Evolutionary conservation across 2,888 invertebrate genomes (phyloP).

Genomic region (Diaphora mendica): DNA sequence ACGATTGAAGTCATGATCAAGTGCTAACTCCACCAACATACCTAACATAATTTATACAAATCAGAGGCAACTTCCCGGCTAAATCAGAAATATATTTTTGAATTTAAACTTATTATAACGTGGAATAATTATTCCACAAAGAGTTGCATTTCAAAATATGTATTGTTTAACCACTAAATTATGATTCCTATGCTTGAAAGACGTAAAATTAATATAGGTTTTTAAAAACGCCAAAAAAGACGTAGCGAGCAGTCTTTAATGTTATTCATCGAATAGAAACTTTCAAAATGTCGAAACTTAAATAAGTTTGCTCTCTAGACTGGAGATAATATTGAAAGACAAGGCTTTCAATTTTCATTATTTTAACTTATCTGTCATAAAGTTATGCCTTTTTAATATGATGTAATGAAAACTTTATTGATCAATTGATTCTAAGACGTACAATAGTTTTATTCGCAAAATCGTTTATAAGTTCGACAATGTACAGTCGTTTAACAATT

Average conservation of each 20-base stretch:
- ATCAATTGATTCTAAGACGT: neutral
- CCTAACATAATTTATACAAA: too few relatives aligned
- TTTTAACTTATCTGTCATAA: slow-evolving; percentile 1
- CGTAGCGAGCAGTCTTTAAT: neutral
- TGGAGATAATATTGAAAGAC: slow-evolving; percentile 17
- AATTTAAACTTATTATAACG: too few relatives aligned
- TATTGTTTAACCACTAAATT: neutral
- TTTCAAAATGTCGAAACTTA: slow-evolving; percentile 37
- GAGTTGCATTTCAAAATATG: too few relatives aligned
- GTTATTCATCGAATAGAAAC: slow-evolving; percentile 36
- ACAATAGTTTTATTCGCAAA: too few relatives aligned
- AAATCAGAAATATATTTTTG: too few relatives aligned
- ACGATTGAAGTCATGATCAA: too few relatives aligned
- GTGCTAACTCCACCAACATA: too few relatives aligned
- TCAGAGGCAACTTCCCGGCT: too few relatives aligned
- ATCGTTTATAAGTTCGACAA: neutral
- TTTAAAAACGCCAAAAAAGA: neutral
- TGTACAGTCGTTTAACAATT: neutral
- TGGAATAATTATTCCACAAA: too few relatives aligned
- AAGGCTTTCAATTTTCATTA: slow-evolving; percentile 7
- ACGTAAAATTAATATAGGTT: neutral
- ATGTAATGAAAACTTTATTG: neutral
- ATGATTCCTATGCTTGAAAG: neutral
- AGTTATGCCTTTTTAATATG: neutral
- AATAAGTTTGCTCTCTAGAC: slow-evolving; percentile 38